Percentiles rank a stretch among this genome's conserved stretches.
Conservation (phyloP, 2,797 vertebrate genomes). For the Scomberomorus guttatus region DNA sequence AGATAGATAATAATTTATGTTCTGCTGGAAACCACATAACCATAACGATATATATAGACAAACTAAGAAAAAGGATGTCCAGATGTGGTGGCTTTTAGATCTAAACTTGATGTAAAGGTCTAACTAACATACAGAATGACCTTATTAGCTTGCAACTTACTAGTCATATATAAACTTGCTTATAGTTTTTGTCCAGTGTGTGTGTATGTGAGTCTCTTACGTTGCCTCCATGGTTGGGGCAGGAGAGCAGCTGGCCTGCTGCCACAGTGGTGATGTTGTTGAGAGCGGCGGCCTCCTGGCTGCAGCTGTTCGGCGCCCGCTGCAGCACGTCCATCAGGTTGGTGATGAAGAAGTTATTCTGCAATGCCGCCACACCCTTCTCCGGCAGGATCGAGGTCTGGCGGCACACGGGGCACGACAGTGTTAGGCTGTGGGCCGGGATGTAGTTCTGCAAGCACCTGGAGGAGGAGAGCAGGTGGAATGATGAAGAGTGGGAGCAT, state of each 20-base stretch:
- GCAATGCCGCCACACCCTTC: slow-evolving; percentile 97
- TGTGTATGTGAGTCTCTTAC: slow-evolving; percentile 82
- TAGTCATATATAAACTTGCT: no score
- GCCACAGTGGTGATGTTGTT: slow-evolving; percentile 90
- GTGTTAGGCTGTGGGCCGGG: slow-evolving; percentile 95
- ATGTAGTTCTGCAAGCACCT: slow-evolving; percentile 99
- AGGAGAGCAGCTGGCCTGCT: slow-evolving; percentile 92
- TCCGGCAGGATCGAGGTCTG: slow-evolving; percentile 99
- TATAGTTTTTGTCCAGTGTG: no score
- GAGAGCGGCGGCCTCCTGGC: slow-evolving; percentile 89
- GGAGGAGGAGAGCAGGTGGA: slow-evolving; percentile 4
- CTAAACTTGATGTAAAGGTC: background rate
- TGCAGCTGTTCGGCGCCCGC: slow-evolving; percentile 87
- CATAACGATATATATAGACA: background rate
- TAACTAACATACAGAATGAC: background rate
- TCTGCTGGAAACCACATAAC: background rate
- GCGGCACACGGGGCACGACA: slow-evolving; percentile 97
- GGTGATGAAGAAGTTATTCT: slow-evolving; percentile 99
- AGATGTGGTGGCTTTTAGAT: background rate
- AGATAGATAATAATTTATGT: background rate
- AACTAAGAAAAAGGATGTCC: background rate
- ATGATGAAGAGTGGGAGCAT: background rate
- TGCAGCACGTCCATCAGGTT: slow-evolving; percentile 99
- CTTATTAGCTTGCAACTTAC: no score
- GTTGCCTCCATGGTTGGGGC: slow-evolving; percentile 96